Evolutionary conservation across 2,797 vertebrate genomes (phyloP), one percentile per base, ranked within the genome.

Genomic region (Fringilla coelebs): DNA sequence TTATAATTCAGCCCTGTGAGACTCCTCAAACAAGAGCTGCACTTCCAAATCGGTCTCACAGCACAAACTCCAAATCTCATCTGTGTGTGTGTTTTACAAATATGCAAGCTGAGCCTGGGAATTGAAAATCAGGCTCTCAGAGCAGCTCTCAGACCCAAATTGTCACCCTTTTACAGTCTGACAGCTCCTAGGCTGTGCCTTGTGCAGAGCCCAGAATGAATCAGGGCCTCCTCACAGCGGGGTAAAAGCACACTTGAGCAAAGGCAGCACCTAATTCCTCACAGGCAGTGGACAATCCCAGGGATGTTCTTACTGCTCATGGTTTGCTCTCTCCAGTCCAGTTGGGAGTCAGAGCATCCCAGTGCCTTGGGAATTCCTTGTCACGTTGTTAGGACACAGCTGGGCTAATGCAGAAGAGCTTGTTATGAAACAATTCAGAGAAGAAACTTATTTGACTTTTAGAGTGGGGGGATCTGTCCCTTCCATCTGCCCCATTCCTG

Each of bases 351-450:
- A 20, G 46, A 60, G 68, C 71, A 43, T 74, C 81, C 86, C 61
- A 2, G 1, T 7, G 68, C 78, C 11, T 1, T 1, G 4, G 8
- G 58, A 24, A 32, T 71, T 49, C 36, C 57, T 41, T 32, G 12
- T 21, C 60, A 9, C 2, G 0, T 14, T 17, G 22, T n/a, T 70
- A 14, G 67, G 20, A 1, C 63, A 16, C 38, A 51, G 63, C 51
- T 41, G 60, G 32, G 70, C 52, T 11, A 0, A 4, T 3, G 46
- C 19, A 10, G 6, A 26, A 22, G 18, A 25, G 49, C 49, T 72
- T 4, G 0, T 8, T 17, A 2, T 0, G 19, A 51, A 60, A 32
- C 36, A 34, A 34, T 5, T 3, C 40, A 58, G n/a, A 13, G 40
- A 48, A 51, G 3, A 13, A 60, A 19, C 10, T 45, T 2, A 3